Base-by-base conservation (phyloP, 2,113 vertebrate species). In the Equus quagga region DNA sequence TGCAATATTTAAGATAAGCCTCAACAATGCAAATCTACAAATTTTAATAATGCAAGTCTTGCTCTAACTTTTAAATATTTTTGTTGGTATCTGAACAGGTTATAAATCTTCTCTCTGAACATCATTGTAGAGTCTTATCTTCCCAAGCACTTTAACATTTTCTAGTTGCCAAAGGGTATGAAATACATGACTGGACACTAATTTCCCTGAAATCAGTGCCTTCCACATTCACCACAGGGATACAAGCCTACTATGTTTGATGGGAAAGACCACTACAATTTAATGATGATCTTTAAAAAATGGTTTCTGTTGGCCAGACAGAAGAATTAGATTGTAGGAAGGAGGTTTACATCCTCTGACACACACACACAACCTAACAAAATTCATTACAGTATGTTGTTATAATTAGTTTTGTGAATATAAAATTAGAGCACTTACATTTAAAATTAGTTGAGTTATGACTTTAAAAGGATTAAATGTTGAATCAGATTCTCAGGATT, bases 1-100 rank as follows among this genome's bases (percentile, higher is more conserved):
- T 99, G 99, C 99, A 99, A 99, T 97, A 33, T 97, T 88, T 97
- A 97, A 98, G 94, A 88, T 95, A 93, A 96, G 98, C 97, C 98
- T 97, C 97, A 99, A 94, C 98, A 98, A 98, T 99, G 98, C 99
- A 99, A 97, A 94, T 6, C 2, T 79, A 96, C 15, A 49, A 78
- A 84, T 86, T 93, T 87, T 82, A 96, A 65, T 72, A 95, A 70
- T 97, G 36, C 46, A 97, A 69, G 41, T 82, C 46, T 93, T 64
- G 89, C 41, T 95, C 17, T 91, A 54, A 89, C 41, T 83, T 90
- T 81, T 17, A 92, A 46, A n/a, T 89, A 79, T 41, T 78, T 87
- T 69, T 96, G 24, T 96, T 82, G 70, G 8, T 72, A 81, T 69
- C 46, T 91, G 6, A 60, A 8, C 58, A 76, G 28, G 19, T 72